These are phyloP conservation scores for Macquaria ambigua DNA, from an alignment of 2,113 vertebrate genomes.

Conservation along the genomic window DNA sequence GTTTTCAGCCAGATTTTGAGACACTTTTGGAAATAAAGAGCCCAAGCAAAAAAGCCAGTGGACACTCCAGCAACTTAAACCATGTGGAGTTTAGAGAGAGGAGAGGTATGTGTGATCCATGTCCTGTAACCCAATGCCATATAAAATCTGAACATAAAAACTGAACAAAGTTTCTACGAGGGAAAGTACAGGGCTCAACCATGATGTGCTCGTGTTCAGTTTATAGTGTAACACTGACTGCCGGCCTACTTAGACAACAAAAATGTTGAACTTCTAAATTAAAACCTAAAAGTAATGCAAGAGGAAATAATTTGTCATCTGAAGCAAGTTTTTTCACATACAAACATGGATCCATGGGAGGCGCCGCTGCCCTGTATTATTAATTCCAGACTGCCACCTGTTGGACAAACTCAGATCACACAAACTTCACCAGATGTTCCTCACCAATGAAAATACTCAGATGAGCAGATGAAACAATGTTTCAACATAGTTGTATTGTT, in stretches of 20 bases:
- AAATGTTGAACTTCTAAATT: not conserved
- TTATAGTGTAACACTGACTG: not conserved
- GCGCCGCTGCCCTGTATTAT: slow-evolving; percentile 38
- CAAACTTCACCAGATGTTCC: slow-evolving; percentile 7
- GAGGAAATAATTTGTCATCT: not conserved
- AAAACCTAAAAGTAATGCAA: not conserved
- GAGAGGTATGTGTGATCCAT: not conserved
- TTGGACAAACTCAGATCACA: slow-evolving; percentile 77
- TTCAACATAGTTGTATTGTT: not conserved
- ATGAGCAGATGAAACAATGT: not conserved
- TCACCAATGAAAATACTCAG: not conserved
- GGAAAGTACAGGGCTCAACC: not conserved
- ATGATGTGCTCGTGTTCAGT: not conserved
- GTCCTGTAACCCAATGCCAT: not conserved
- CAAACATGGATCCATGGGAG: not conserved
- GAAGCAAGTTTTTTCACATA: not conserved
- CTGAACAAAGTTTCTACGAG: too few species aligned
- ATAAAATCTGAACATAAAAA: not conserved
- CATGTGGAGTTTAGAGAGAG: not conserved
- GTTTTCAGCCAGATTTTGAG: not conserved
- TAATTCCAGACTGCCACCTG: slow-evolving; percentile 85
- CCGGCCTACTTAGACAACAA: not conserved
- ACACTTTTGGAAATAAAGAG: not conserved
- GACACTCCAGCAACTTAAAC: not conserved
- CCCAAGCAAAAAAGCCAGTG: not conserved